Evolutionary conservation across 1,140 invertebrate species (phyloP).

Genomic region (Antheraea pernyi): DNA sequence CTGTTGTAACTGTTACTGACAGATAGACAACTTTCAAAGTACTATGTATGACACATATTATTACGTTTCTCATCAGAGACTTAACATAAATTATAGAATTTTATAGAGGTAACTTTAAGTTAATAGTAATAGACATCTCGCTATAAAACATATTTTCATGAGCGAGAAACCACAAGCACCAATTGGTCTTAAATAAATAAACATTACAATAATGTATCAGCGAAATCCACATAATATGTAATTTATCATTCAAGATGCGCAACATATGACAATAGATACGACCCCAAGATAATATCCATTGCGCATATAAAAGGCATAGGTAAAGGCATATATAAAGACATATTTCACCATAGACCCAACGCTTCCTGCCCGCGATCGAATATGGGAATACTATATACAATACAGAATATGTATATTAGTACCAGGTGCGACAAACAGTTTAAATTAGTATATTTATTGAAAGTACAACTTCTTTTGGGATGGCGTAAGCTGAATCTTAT

Average conservation of each 20-base stretch:
- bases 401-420: neutral
- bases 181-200: too few species aligned
- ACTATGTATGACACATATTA: too few species aligned
- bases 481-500: too few species aligned
- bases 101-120: too few species aligned
- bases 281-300: neutral
- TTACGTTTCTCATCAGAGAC: too few species aligned
- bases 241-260: too few species aligned
- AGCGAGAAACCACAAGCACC: too few species aligned
- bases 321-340: neutral
- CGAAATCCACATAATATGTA: neutral
- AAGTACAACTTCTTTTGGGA: too few species aligned
- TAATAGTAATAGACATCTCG: neutral
- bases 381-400: neutral
- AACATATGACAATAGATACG: neutral
- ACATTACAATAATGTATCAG: neutral
- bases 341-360: neutral
- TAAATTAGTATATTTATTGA: neutral
- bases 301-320: constrained; percentile 2
- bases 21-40: too few species aligned
- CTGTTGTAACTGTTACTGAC: too few species aligned
- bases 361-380: neutral
- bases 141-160: too few species aligned
- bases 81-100: too few species aligned
- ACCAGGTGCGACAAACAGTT: neutral